phyloP scores from a whole-genome alignment of 2,113 vertebrate species.

The Saccopteryx leptura region DNA sequence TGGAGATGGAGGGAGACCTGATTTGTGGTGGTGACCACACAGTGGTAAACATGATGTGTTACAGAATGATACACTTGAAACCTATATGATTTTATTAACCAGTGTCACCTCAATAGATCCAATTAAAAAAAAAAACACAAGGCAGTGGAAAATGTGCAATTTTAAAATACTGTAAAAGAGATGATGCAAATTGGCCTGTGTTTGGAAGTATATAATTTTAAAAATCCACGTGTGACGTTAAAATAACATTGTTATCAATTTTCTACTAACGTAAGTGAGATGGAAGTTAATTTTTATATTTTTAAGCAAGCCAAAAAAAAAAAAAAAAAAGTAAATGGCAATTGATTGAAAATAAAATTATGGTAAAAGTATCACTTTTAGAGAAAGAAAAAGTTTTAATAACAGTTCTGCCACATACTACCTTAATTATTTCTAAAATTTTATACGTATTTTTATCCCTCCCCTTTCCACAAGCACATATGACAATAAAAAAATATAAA shows the following conservation, averaged over 20 bases:
- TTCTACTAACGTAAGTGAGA: constrained; percentile 35
- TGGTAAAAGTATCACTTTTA: constrained; percentile 4
- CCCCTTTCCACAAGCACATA: constrained; percentile 10
- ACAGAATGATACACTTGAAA: too few relatives aligned
- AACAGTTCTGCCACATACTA: constrained; percentile 1
- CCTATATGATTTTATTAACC: too few relatives aligned
- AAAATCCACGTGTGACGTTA: constrained; percentile 55
- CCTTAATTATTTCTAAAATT: constrained; percentile 59
- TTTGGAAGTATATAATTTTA: background rate
- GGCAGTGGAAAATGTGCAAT: constrained; percentile 13
- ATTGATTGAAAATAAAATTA: constrained; percentile 50
- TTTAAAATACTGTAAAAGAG: background rate
- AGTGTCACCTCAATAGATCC: too few relatives aligned
- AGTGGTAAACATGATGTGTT: too few relatives aligned
- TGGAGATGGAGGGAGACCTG: too few relatives aligned
- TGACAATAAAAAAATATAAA: background rate
- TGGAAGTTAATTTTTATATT: background rate
- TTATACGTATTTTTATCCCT: background rate
- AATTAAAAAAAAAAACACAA: constrained; percentile 28
- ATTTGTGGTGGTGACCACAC: too few relatives aligned
- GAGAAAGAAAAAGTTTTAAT: constrained; percentile 34
- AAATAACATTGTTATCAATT: constrained; percentile 27
- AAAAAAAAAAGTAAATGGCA: constrained; percentile 30
- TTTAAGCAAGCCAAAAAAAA: background rate
- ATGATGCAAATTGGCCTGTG: constrained; percentile 19